Base-by-base conservation (phyloP, 2,888 invertebrate species). In the Suillia variegata region DNA sequence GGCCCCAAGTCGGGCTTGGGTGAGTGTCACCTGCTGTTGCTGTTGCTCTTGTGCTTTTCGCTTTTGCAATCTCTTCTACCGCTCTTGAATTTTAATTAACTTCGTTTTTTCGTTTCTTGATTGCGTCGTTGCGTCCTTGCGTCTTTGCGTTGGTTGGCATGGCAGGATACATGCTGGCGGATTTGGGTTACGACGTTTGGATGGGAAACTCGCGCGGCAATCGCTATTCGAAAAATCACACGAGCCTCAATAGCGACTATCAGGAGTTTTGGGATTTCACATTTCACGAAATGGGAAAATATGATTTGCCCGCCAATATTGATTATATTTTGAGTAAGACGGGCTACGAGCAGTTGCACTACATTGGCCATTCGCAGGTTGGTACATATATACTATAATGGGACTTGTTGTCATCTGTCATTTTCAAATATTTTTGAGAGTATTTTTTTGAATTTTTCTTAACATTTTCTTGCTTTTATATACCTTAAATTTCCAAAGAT, bases 241-340 rank as follows among this genome's bases (percentile, higher is more conserved):
- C 80, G 17, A 75, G 73, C 49, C 67, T 80, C 0, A 78, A 78
- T 59, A 78, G 78, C 22, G 74, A 80, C 61, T 75, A 76, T 59
- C 78, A 77, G 65, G 80, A 83, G 54, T 89, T 86, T 77, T 88
- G 88, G 88, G 82, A 84, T 65, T 88, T 85, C 69, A 89, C 89
- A 62, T 91, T 87, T 83, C 88, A 91, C 68, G 89, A 92, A 78
- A 88, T 90, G 85, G 90, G 89, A 1, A 71, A 84, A 56, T 86
- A 87, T 67, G 96, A 96, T 80, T 74, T 96, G 52, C 93, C 95
- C 1, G 87, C 92, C 0, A 91, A 89, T 85, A 88, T 97, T 54
- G 91, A 96, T 76, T 88, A 89, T 72, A 85, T 89, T 21, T 78
- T 89, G 6, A 74, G 79, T 3, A 67, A 76, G 6, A 90, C 92